A percentile compares a stretch with the other conserved stretches of the same genome.
These are phyloP conservation scores for Agrilus planipennis DNA, from an alignment of 1,140 invertebrate genomes.

Conservation along the genomic window DNA sequence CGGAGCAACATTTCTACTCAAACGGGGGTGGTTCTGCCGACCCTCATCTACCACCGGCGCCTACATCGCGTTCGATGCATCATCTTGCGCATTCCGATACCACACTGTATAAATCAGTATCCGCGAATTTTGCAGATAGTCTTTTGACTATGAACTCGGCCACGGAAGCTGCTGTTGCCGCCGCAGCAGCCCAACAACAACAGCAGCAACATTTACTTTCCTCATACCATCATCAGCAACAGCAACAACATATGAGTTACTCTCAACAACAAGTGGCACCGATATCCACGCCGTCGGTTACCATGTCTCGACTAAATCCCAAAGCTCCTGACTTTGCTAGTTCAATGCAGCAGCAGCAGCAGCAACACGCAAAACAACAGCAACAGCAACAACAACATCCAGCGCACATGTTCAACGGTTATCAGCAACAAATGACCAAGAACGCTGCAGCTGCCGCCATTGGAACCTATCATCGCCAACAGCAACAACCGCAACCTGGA, in stretches of 20 bases:
- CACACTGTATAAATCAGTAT: conserved; percentile 21
- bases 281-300: conserved; percentile 27
- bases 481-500: too few relatives aligned
- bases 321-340: conserved; percentile 73
- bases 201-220: conserved; percentile 15
- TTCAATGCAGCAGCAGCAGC: conserved; percentile 20
- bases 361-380: conserved; percentile 15
- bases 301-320: conserved; percentile 71
- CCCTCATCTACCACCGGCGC: conserved; percentile 13
- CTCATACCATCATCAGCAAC: conserved; percentile 25
- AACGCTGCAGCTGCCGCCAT: conserved; percentile 3
- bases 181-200: too few relatives aligned
- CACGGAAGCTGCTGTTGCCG: conserved; percentile 34
- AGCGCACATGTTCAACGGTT: conserved; percentile 3
- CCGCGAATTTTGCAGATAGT: conserved; percentile 18
- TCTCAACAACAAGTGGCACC: conserved; percentile 26
- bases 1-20: conserved; percentile 20
- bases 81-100: conserved; percentile 20
- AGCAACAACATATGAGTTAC: conserved; percentile 34
- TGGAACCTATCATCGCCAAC: conserved; percentile 7
- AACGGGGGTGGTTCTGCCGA: conserved; percentile 31
- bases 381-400: conserved; percentile 18
- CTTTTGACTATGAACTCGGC: conserved; percentile 35
- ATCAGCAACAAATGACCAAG: conserved; percentile 5
- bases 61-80: conserved; percentile 13